Evolutionary conservation across 2,113 vertebrate genomes (phyloP), one percentile per base, ranked within the genome.

Genomic region (Nansenia antarctica): DNA sequence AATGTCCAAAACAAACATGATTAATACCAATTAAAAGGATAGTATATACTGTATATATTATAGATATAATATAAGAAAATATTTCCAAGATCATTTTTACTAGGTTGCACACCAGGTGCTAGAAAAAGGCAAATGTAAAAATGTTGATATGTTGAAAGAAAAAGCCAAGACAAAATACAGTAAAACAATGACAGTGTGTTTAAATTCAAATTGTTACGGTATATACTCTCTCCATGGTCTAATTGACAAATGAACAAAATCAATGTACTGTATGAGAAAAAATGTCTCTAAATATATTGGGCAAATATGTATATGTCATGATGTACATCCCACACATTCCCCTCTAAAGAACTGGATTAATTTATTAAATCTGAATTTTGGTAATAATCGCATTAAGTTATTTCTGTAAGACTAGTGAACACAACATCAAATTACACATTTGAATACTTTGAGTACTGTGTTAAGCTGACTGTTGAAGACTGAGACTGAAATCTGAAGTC

Each of bases 21-120:
- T 69, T 70, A 79, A 81, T 74, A 86, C 83, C 78, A 85, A 73
- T 84, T 81, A 71, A 78, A 66, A 72, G 67, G 73, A 82, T 70
- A 87, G n/a, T 87, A 87, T 45, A 26, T 47, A 32, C 26, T 65
- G 85, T 87, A 90, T 92, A 87, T 88, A 89, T 87, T 84, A 85
- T 76, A 64, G 79, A 85, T 76, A 84, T 80, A 76, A 87, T 83
- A 87, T n/a, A 87, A 90, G 82, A 88, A 79, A 85, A 76, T 78
- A 61, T 71, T 89, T 81, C 78, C 62, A 81, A 76, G 62, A 85
- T 85, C 45, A 69, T 81, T 88, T 67, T 65, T 74, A 84, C 75
- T 85, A 78, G 78, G 87, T 55, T 85, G 91, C 90, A 94, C 87
- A 80, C 82, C 90, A 91, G 88, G 90, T 95, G 92, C 93, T 88